Percentiles rank a stretch among this genome's conserved stretches.
Conservation (phyloP, 2,888 invertebrate species). For the Machimus atricapillus region DNA sequence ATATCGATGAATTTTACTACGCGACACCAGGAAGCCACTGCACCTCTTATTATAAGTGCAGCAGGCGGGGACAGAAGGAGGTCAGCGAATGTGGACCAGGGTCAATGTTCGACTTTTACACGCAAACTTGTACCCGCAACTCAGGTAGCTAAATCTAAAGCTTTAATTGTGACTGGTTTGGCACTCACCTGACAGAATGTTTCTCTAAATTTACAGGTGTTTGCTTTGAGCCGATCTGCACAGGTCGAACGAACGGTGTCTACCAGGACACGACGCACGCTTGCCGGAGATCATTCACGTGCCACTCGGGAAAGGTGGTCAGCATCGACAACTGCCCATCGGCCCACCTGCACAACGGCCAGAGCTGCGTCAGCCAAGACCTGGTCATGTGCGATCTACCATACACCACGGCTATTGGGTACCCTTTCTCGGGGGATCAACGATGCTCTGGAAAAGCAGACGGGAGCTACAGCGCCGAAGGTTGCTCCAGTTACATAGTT, state of each 20-base stretch:
- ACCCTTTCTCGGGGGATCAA: conserved; percentile 52
- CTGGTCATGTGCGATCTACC: conserved; percentile 65
- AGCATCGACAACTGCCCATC: conserved; percentile 64
- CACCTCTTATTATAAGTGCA: conserved; percentile 67
- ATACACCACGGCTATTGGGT: conserved; percentile 55
- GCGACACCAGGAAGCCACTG: conserved; percentile 68
- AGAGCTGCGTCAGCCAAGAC: conserved; percentile 61
- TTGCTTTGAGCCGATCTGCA: conserved; percentile 69
- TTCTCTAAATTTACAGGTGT: conserved; percentile 56
- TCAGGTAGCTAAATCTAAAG: conserved; percentile 53
- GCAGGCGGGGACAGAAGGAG: conserved; percentile 52
- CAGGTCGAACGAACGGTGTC: conserved; percentile 66
- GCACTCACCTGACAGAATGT: not conserved
- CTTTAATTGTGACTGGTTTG: not conserved
- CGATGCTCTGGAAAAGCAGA: conserved; percentile 53
- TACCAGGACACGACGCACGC: conserved; percentile 68
- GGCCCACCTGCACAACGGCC: conserved; percentile 65
- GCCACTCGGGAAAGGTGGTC: conserved; percentile 64
- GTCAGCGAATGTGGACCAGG: conserved; percentile 65
- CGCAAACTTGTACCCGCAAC: conserved; percentile 65
- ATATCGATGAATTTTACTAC: conserved; percentile 58
- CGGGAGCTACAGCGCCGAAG: conserved; percentile 53
- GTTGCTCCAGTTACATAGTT: conserved; percentile 54
- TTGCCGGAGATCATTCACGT: conserved; percentile 65
- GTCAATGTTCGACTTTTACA: conserved; percentile 66